These are phyloP conservation scores for Neogale vison DNA, from an alignment of 2,113 vertebrate species.

Conservation along the genomic window DNA sequence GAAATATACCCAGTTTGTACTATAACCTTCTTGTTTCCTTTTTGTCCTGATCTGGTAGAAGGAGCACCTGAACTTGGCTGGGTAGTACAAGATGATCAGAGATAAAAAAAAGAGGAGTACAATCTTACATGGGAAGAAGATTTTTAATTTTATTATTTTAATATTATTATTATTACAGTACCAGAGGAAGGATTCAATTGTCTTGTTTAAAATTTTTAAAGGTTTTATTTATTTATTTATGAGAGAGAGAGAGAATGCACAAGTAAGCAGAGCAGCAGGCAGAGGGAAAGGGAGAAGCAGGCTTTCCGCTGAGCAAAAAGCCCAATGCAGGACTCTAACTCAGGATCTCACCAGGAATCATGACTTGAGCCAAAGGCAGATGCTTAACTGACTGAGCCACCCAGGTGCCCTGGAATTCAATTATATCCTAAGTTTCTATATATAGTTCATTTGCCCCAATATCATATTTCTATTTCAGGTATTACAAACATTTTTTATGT, in stretches of 20 bases:
- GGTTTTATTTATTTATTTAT: too few relatives aligned
- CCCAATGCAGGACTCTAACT: too few relatives aligned
- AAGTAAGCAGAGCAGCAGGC: too few relatives aligned
- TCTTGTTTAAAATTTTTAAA: background rate
- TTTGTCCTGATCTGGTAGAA: background rate
- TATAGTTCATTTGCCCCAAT: background rate
- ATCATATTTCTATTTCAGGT: background rate
- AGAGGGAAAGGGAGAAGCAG: too few relatives aligned
- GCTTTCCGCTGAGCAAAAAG: too few relatives aligned
- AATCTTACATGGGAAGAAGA: background rate
- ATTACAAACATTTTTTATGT: background rate
- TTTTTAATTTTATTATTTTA: background rate
- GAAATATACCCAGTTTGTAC: background rate
- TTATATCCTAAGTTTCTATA: background rate
- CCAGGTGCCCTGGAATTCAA: background rate
- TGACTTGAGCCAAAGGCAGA: too few relatives aligned
- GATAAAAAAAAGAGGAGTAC: rapidly evolving
- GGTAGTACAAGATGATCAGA: background rate
- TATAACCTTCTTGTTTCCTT: background rate
- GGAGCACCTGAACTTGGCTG: background rate
- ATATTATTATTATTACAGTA: background rate
- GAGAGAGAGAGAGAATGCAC: too few relatives aligned
- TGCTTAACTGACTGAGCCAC: too few relatives aligned
- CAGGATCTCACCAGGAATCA: too few relatives aligned
- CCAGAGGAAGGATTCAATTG: background rate